Conservation (phyloP, 2,113 vertebrate species). For the Cyprinodon variegatus region DNA sequence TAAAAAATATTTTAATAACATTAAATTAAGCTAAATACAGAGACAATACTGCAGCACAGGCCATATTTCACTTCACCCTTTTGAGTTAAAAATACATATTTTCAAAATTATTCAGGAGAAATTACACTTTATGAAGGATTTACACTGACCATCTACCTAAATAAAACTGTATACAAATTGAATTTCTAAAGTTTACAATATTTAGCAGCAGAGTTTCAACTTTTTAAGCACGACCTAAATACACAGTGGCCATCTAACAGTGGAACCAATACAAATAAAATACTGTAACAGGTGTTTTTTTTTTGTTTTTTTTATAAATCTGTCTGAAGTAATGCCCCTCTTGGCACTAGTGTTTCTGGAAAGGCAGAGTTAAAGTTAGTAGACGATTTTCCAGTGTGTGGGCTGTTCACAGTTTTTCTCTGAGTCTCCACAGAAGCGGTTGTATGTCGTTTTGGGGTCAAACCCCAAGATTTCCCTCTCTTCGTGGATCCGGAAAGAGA, state of each 20-base stretch:
- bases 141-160: constrained; percentile 13
- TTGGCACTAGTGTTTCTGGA: constrained; percentile 57
- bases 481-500: constrained; percentile 97
- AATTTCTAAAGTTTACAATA: constrained; percentile 21
- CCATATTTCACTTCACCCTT: constrained; percentile 1
- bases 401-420: constrained; percentile 93
- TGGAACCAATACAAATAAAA: constrained; percentile 4
- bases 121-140: constrained; percentile 1
- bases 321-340: constrained; percentile 42
- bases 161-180: constrained; percentile 24
- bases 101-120: not conserved
- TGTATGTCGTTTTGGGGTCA: constrained; percentile 93
- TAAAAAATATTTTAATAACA: not conserved
- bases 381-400: constrained; percentile 95
- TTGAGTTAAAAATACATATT: constrained; percentile 6
- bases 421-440: constrained; percentile 93
- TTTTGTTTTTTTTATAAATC: constrained; percentile 22
- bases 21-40: not conserved
- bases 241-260: constrained; percentile 47
- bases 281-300: constrained; percentile 20
- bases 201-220: constrained; percentile 21
- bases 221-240: constrained; percentile 29
- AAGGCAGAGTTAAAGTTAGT: constrained; percentile 72
- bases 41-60: not conserved
- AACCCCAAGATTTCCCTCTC: constrained; percentile 95